A percentile compares a stretch with the other conserved stretches of the same genome.
Conservation (phyloP, 2,888 invertebrate genomes). For the Ditula angustiorana region DNA sequence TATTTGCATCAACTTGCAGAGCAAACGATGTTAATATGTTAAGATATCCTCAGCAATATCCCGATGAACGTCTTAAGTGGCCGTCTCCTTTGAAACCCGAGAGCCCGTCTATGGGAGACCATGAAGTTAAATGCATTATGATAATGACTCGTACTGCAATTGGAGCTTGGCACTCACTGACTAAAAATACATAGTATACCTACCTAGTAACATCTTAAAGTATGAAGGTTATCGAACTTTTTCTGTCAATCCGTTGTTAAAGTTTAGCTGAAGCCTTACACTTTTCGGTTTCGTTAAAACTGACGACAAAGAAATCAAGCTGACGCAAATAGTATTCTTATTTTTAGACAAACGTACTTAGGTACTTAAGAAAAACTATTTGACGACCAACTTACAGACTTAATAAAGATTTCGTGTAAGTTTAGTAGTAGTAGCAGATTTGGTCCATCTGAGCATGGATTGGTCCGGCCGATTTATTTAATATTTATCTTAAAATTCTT, state of each 20-base stretch:
- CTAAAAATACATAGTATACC: not conserved
- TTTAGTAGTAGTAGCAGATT: no score
- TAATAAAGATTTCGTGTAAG: not conserved
- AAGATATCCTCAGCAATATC: constrained; percentile 18
- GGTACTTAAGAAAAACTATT: not conserved
- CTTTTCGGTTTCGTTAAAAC: not conserved
- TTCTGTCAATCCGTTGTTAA: not conserved
- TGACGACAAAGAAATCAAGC: not conserved
- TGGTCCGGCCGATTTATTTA: no score
- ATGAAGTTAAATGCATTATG: constrained; percentile 28
- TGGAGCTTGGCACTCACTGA: not conserved
- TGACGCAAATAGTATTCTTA: not conserved
- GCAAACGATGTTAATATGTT: constrained; percentile 17
- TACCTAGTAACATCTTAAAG: no score
- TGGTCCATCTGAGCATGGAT: no score
- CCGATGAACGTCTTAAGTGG: constrained; percentile 9
- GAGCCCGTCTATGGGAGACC: constrained; percentile 21
- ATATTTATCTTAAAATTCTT: not conserved
- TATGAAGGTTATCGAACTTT: no score
- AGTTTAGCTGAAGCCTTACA: not conserved
- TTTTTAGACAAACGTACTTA: not conserved
- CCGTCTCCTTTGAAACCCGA: constrained; percentile 24
- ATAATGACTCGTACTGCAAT: constrained; percentile 5
- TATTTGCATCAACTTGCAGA: constrained; percentile 22
- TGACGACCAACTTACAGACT: not conserved